phyloP scores from a whole-genome alignment of 1,140 invertebrate genomes.

The Goniozus legneri region DNA sequence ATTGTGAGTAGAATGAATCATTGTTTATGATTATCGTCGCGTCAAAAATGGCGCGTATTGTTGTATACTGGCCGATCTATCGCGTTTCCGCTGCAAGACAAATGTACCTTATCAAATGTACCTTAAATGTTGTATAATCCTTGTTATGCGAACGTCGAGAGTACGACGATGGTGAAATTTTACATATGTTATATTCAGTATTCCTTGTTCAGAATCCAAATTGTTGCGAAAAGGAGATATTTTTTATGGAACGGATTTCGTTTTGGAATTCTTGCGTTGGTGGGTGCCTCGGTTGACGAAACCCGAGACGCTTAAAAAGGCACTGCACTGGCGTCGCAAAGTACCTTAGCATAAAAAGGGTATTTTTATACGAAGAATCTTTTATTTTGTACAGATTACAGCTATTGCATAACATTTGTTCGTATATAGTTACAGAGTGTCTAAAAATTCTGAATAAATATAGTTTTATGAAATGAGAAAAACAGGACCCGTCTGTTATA shows the following conservation, averaged over 20 bases:
- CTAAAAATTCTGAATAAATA: neutral
- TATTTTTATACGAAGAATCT: slow-evolving; percentile 15
- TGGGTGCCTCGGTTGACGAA: neutral
- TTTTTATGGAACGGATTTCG: neutral
- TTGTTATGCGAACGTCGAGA: slow-evolving; percentile 16
- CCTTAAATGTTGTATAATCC: slow-evolving; percentile 2
- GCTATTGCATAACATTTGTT: slow-evolving; percentile 14
- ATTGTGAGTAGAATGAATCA: no score
- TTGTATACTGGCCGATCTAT: neutral
- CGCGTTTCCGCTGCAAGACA: neutral
- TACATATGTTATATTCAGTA: no score
- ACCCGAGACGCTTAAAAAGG: no score
- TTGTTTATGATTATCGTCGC: no score
- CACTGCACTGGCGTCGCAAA: neutral
- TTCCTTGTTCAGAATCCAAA: slow-evolving; percentile 8
- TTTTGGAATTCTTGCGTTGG: neutral
- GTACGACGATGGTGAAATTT: neutral
- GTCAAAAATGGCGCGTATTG: no score
- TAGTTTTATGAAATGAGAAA: no score
- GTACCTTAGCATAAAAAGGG: neutral
- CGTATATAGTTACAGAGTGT: slow-evolving; percentile 5
- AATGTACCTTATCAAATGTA: slow-evolving; percentile 3
- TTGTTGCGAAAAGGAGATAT: neutral
- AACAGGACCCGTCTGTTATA: no score
- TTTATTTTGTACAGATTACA: slow-evolving; percentile 24